Evolutionary conservation across 2,113 vertebrate genomes (phyloP), one percentile per base, ranked within the genome.

Genomic region (Chaetodon trifascialis): DNA sequence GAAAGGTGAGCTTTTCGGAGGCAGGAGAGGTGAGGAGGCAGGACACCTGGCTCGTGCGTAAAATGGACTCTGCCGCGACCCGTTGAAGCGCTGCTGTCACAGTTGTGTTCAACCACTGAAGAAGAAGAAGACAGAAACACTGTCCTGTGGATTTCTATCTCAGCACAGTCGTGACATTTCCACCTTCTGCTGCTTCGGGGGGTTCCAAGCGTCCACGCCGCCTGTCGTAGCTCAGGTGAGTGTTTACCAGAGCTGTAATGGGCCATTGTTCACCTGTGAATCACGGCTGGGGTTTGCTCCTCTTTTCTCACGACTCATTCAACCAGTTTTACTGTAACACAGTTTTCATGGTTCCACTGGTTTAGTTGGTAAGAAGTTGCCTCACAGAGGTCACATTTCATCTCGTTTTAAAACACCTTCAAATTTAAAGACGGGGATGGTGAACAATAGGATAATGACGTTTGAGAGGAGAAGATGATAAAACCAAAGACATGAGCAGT

Each of bases 301-400:
- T 71, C 51, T 70, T 51, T 72, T 75, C 84, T 77, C 79, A 82
- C 69, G 60, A 89, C 89, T 87, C 86, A 93, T 88, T 82, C 81
- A 94, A 93, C 94, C 92, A 91, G 94, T 94, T 94, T 86, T 86
- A 60, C 93, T 30, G 30, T 30, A 82, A 83, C 21, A 67, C 34
- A 44, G 44, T 89, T 56, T 83, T 80, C 80, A 79, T 56, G 67
- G 88, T 77, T 74, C 64, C 75, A 83, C 76, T 73, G 75, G 66
- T 88, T 88, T 85, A 82, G 64, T 23, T 55, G 23, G 44, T 40
- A 10, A 72, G 52, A 69, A 42, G 66, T 68, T 60, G 71, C 30
- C 14, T 80, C n/a, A 47, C 7, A 7, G 3, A 82, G 11, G 19
- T 21, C 17, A 9, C 7, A 68, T 42, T 21, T 11, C 23, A 19